Evolutionary conservation across 1,140 invertebrate genomes (phyloP).

Genomic region (Rhysida immarginata): DNA sequence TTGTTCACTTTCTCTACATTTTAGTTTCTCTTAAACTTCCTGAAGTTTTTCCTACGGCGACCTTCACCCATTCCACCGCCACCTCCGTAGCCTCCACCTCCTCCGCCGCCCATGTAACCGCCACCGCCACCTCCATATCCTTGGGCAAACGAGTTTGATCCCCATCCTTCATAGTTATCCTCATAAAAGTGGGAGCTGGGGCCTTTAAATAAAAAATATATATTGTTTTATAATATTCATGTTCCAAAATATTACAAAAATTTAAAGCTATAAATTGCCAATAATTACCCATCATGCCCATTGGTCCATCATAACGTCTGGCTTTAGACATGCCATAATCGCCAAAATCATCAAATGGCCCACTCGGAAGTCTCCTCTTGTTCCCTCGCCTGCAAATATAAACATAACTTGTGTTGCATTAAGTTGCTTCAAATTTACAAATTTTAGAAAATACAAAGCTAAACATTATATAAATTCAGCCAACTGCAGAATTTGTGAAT

Average conservation of each 20-base stretch:
- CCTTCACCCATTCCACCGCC: background rate
- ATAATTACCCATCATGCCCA: background rate
- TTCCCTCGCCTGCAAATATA: background rate
- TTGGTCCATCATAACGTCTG: background rate
- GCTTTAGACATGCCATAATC: background rate
- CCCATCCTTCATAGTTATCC: background rate
- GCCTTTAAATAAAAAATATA: background rate
- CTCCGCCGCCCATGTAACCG: background rate
- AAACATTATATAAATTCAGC: too few species aligned
- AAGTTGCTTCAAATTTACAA: too few species aligned
- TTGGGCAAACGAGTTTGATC: background rate
- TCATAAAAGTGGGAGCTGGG: background rate
- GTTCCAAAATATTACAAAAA: background rate
- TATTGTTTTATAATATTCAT: background rate
- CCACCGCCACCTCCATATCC: background rate
- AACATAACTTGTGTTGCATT: too few species aligned
- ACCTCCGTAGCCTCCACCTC: background rate
- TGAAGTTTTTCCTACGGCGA: background rate
- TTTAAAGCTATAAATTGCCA: background rate
- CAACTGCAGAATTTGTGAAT: too few species aligned
- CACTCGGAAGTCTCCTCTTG: background rate
- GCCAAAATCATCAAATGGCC: background rate
- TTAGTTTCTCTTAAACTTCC: too few species aligned
- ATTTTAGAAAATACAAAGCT: too few species aligned
- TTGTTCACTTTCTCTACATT: too few species aligned